A percentile compares a stretch with the other conserved stretches of the same genome.
phyloP scores from a whole-genome alignment of 1,140 invertebrate genomes.

The Calycopis cecrops region DNA sequence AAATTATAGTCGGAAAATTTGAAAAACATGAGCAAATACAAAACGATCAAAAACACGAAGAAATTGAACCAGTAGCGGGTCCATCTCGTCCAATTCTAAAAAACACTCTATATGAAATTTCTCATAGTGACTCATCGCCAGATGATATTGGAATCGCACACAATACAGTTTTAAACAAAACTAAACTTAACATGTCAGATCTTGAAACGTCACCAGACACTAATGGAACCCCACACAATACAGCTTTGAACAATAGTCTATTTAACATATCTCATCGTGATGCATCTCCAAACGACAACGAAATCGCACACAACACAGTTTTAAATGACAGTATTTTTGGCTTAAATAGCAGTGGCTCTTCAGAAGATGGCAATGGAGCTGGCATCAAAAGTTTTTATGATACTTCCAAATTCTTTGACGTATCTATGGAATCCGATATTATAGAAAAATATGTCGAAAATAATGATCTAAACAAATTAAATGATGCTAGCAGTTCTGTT shows the following conservation, averaged over 20 bases:
- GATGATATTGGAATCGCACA: conserved; percentile 27
- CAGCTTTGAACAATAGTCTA: too few species aligned
- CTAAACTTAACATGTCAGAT: too few species aligned
- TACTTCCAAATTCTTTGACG: conserved; percentile 56
- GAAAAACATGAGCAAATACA: too few species aligned
- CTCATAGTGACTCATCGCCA: conserved; percentile 33
- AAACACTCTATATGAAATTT: background rate
- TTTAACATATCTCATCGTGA: too few species aligned
- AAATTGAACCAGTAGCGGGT: conserved; percentile 50
- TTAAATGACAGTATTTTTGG: too few species aligned
- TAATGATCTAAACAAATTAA: background rate
- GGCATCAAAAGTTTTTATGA: conserved; percentile 71
- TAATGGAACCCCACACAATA: too few species aligned
- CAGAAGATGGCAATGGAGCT: conserved; percentile 20
- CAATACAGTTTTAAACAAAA: too few species aligned
- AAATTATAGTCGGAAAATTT: too few species aligned
- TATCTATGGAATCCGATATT: conserved; percentile 35
- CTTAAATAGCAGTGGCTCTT: background rate
- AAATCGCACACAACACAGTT: too few species aligned
- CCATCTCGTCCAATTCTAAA: conserved; percentile 43
- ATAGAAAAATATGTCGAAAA: conserved; percentile 6
- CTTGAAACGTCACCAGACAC: too few species aligned
- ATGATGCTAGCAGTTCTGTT: conserved; percentile 1
- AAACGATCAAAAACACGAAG: conserved; percentile 29
- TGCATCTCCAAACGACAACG: too few species aligned